Percentiles rank a stretch among this genome's conserved stretches.
These are phyloP conservation scores for Saccostrea echinata DNA, from an alignment of 1,140 invertebrate genomes.

Conservation along the genomic window DNA sequence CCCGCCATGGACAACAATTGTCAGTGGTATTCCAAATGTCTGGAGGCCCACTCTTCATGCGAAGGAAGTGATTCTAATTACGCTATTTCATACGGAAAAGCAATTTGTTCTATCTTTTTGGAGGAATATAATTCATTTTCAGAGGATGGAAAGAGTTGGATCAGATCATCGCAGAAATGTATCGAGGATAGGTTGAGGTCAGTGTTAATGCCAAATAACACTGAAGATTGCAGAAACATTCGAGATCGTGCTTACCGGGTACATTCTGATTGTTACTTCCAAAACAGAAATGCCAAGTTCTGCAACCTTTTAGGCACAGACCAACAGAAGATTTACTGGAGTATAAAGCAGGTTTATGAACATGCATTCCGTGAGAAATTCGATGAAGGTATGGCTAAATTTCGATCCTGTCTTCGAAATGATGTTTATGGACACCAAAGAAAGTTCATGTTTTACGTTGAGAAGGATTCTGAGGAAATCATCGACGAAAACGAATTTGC, in stretches of 20 bases:
- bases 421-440: background rate
- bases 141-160: background rate
- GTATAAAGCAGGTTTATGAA: conserved; percentile 1
- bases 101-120: background rate
- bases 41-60: background rate
- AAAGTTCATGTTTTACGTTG: background rate
- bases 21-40: background rate
- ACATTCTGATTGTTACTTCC: background rate
- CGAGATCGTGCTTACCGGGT: background rate
- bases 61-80: conserved; percentile 2
- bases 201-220: background rate
- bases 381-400: background rate
- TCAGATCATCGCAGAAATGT: background rate
- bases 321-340: background rate
- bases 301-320: background rate
- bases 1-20: background rate
- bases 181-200: background rate
- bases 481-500: background rate
- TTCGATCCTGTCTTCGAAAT: conserved; percentile 3
- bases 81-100: background rate
- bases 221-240: background rate
- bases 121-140: background rate
- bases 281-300: background rate
- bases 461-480: background rate
- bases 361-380: background rate